These are phyloP conservation scores for Cyclina sinensis DNA, from an alignment of 1,140 invertebrate species.

Conservation along the genomic window DNA sequence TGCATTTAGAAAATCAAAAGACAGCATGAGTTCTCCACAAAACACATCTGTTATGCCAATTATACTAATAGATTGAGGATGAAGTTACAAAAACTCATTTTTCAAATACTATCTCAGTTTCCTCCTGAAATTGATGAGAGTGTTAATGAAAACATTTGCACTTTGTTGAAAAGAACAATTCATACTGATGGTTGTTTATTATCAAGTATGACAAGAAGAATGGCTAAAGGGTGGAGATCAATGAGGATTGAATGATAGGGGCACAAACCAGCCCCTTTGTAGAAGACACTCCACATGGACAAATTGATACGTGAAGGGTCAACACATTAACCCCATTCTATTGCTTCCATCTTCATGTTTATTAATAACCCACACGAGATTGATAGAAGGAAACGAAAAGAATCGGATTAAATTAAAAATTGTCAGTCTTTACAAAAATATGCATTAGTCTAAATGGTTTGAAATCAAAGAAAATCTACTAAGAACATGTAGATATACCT, in stretches of 20 bases:
- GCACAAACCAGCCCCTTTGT: slow-evolving; percentile 35
- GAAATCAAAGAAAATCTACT: too few species aligned
- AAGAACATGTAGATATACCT: too few species aligned
- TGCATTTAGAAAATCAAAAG: slow-evolving; percentile 58
- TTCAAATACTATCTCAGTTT: slow-evolving; percentile 45
- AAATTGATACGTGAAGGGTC: slow-evolving; percentile 37
- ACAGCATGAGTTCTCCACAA: slow-evolving; percentile 34
- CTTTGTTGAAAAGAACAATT: slow-evolving; percentile 66
- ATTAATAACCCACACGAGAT: neutral
- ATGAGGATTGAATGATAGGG: slow-evolving; percentile 55
- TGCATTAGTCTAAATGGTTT: too few species aligned
- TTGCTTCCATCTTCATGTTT: neutral
- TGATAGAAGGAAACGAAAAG: neutral
- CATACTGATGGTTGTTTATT: slow-evolving; percentile 57
- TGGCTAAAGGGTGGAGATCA: slow-evolving; percentile 52
- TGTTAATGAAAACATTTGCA: slow-evolving; percentile 69
- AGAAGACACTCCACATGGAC: neutral
- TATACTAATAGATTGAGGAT: slow-evolving; percentile 58
- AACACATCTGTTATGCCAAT: slow-evolving; percentile 64
- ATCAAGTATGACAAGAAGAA: slow-evolving; percentile 55
- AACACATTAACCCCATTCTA: neutral
- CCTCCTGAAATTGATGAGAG: slow-evolving; percentile 48
- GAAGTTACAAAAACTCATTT: slow-evolving; percentile 59
- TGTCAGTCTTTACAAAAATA: neutral
- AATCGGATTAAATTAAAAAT: neutral